Conservation (phyloP, 2,888 invertebrate genomes). For the Drosophila kambysellisi region DNA sequence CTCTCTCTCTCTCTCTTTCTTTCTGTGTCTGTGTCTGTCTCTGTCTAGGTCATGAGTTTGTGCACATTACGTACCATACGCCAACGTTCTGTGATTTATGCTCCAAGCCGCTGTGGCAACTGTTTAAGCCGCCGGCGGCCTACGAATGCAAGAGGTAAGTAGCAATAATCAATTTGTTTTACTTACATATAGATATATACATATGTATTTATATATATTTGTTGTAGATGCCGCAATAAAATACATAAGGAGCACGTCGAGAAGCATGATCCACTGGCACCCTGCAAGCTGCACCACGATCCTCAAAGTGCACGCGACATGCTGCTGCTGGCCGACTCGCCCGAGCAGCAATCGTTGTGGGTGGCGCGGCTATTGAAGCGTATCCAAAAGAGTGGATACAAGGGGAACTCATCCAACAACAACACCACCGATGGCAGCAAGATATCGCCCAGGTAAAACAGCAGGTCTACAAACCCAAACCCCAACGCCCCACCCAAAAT, state of each 20-base stretch:
- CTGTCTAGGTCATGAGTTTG: conserved; percentile 94
- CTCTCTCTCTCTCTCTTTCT: neutral
- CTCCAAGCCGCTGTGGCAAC: conserved; percentile 98
- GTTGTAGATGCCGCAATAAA: conserved; percentile 95
- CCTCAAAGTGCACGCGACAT: conserved; percentile 97
- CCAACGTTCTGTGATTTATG: conserved; percentile 99
- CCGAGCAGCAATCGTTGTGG: conserved; percentile 97
- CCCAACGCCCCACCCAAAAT: neutral
- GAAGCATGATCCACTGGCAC: conserved; percentile 92
- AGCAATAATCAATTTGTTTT: no score
- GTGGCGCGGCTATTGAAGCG: conserved; percentile 95
- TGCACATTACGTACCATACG: conserved; percentile 98
- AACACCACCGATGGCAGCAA: conserved; percentile 87
- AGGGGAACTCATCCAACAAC: conserved; percentile 90
- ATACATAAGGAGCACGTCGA: conserved; percentile 99
- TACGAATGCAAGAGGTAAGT: conserved; percentile 94
- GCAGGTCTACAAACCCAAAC: conserved; percentile 1
- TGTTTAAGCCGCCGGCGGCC: conserved; percentile 98
- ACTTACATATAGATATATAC: neutral
- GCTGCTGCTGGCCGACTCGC: conserved; percentile 93
- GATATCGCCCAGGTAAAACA: conserved; percentile 90
- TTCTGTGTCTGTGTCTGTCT: neutral
- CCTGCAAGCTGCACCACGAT: conserved; percentile 98
- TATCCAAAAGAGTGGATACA: conserved; percentile 96
- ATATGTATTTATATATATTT: neutral